phyloP scores from a whole-genome alignment of 1,140 invertebrate species.

The Drosophila suzukii region DNA sequence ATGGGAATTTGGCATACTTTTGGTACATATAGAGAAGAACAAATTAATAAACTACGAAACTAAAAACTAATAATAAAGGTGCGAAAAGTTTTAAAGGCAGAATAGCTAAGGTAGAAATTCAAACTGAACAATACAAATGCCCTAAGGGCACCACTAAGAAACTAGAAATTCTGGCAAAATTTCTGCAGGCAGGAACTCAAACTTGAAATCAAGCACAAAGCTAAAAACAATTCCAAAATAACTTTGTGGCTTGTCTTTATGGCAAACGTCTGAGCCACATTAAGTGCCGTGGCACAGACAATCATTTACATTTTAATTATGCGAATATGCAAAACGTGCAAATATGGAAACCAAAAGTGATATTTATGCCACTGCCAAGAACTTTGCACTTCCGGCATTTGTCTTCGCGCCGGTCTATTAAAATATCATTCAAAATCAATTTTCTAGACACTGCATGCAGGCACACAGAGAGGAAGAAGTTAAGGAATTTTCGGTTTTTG shows the following conservation, averaged over 20 bases:
- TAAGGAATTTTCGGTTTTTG: slow-evolving; percentile 53
- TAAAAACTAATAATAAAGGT: slow-evolving; percentile 10
- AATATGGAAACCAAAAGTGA: slow-evolving; percentile 74
- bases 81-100: background rate
- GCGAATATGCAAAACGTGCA: slow-evolving; percentile 59
- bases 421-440: slow-evolving; percentile 70
- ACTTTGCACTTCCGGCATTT: slow-evolving; percentile 44
- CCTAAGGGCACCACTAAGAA: background rate
- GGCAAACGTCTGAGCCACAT: slow-evolving; percentile 10
- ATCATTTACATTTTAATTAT: slow-evolving; percentile 63
- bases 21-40: background rate
- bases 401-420: slow-evolving; percentile 50
- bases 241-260: slow-evolving; percentile 13
- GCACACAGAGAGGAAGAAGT: slow-evolving; percentile 9
- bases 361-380: slow-evolving; percentile 34
- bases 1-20: slow-evolving; percentile 45
- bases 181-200: slow-evolving; percentile 12
- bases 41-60: slow-evolving; percentile 12
- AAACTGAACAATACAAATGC: background rate
- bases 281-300: slow-evolving; percentile 15
- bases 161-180: background rate
- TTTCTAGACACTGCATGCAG: slow-evolving; percentile 54
- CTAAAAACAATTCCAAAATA: slow-evolving; percentile 13
- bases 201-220: background rate
- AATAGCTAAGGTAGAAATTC: background rate